A percentile compares a stretch with the other conserved stretches of the same genome.
Evolutionary conservation across 2,797 vertebrate genomes (phyloP).

Genomic region (Eremophila alpestris): DNA sequence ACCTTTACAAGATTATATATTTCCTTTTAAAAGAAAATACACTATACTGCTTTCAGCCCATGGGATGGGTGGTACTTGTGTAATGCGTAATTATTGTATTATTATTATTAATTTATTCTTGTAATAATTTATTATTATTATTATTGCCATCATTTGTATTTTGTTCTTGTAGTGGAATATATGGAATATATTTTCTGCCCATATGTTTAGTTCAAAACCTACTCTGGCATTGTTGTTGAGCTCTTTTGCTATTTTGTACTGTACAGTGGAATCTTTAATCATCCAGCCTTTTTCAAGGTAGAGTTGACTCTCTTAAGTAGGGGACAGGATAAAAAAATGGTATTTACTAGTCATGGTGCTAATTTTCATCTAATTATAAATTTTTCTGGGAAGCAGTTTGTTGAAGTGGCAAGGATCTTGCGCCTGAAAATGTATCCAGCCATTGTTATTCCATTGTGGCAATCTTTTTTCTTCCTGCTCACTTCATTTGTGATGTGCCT

Average conservation of each 20-base stretch:
- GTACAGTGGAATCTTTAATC: background rate
- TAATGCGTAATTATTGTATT: background rate
- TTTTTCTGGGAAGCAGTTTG: background rate
- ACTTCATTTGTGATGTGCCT: background rate
- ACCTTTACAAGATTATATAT: background rate
- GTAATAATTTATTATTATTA: background rate
- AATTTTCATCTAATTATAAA: background rate
- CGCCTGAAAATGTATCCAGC: background rate
- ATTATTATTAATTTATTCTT: background rate
- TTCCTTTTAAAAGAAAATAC: background rate
- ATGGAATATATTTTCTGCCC: background rate
- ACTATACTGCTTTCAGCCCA: background rate
- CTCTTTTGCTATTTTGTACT: background rate
- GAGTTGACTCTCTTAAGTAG: background rate
- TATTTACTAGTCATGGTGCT: background rate
- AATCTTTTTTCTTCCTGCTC: background rate
- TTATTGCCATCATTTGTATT: background rate
- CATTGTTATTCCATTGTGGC: background rate
- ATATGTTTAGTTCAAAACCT: background rate
- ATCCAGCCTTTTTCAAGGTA: background rate
- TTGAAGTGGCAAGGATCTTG: background rate
- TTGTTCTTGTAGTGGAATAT: background rate
- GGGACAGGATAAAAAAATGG: background rate
- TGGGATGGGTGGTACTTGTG: background rate
- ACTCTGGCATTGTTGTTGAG: background rate